A percentile compares a stretch with the other conserved stretches of the same genome.
Conservation (phyloP, 2,797 vertebrate species). For the Sternarchorhynchus goeldii region DNA sequence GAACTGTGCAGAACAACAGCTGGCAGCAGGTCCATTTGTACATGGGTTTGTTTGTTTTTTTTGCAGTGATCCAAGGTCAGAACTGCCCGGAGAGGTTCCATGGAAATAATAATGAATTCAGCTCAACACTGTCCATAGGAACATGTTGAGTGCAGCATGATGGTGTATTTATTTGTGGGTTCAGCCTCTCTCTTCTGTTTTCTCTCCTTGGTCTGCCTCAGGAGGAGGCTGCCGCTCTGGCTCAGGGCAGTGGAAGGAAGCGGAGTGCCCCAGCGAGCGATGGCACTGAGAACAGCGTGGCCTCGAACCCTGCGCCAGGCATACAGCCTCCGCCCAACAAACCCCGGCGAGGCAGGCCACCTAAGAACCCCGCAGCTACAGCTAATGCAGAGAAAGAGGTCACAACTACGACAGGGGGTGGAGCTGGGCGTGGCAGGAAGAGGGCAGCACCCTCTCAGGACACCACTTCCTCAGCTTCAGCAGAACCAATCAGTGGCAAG, state of each 20-base stretch:
- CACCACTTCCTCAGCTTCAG: conserved; percentile 70
- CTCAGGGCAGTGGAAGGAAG: conserved; percentile 77
- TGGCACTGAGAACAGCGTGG: conserved; percentile 82
- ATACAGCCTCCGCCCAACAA: conserved; percentile 78
- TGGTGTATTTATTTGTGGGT: neutral
- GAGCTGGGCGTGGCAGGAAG: conserved; percentile 87
- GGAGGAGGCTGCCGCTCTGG: conserved; percentile 78
- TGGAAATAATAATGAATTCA: no score
- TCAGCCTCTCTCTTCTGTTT: neutral
- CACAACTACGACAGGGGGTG: conserved; percentile 76
- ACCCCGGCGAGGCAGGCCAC: conserved; percentile 89
- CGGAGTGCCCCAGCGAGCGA: conserved; percentile 71
- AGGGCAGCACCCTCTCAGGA: conserved; percentile 81
- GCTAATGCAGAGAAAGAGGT: conserved; percentile 76
- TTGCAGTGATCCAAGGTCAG: no score
- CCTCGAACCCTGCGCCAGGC: conserved; percentile 79
- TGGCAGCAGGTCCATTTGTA: no score
- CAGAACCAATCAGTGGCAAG: conserved; percentile 90
- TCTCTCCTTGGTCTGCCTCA: conserved; percentile 49
- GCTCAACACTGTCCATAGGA: no score
- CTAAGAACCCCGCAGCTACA: conserved; percentile 77
- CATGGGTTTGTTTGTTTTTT: no score
- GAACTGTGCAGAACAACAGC: no score
- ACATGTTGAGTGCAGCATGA: no score
- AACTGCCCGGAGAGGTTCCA: no score